Evolutionary conservation across 2,113 vertebrate species (phyloP).

Genomic region (Corvus hawaiiensis): DNA sequence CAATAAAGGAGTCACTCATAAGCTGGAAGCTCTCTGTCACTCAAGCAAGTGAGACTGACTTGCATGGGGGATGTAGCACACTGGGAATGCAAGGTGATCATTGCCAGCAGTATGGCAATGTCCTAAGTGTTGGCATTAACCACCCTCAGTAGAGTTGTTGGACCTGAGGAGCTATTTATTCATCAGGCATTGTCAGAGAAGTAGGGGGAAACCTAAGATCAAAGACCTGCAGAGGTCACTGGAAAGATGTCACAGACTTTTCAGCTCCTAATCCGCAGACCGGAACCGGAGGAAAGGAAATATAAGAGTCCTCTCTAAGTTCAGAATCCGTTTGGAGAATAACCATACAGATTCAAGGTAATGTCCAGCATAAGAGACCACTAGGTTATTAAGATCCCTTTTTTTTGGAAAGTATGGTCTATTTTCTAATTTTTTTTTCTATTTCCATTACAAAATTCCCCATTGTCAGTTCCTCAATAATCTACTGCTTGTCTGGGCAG

Average conservation of each 20-base stretch:
- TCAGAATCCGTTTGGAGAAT: not conserved
- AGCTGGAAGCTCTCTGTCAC: not conserved
- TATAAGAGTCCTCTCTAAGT: not conserved
- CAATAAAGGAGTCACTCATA: not conserved
- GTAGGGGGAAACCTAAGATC: not conserved
- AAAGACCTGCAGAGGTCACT: not conserved
- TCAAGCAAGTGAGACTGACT: not conserved
- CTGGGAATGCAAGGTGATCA: not conserved
- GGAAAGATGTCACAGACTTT: not conserved
- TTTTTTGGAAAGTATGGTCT: not conserved
- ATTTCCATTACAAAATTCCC: not conserved
- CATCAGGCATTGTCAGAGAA: not conserved
- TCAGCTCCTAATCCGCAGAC: not conserved
- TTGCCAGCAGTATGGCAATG: not conserved
- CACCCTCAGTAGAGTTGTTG: not conserved
- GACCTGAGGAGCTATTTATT: not conserved
- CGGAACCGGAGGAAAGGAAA: not conserved
- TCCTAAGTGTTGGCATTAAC: not conserved
- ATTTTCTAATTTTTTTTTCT: not conserved
- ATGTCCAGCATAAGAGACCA: not conserved
- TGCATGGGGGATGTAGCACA: not conserved
- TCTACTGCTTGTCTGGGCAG: not conserved
- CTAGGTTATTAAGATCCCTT: not conserved
- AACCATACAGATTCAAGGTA: not conserved
- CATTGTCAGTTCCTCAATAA: not conserved